Evolutionary conservation across 30 jellyfish, hydroid and myxozoan species (phyloP).

Genomic region (Pelagia noctiluca): DNA sequence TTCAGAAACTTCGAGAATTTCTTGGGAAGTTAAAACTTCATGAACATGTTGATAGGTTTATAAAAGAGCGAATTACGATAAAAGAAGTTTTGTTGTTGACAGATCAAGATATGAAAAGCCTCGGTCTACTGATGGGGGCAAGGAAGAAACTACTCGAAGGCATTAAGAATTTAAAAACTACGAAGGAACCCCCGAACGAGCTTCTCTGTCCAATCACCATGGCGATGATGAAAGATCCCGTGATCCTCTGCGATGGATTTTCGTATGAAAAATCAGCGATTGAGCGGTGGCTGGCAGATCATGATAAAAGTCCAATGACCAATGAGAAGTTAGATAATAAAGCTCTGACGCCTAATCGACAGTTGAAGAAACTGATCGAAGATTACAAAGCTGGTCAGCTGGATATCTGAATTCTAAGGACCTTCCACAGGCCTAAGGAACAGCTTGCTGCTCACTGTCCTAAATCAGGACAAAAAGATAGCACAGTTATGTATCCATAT

Average conservation of each 20-base stretch:
- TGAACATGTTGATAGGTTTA: slow-evolving; percentile 46
- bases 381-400: slow-evolving; percentile 28
- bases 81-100: slow-evolving; percentile 27
- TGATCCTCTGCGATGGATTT: slow-evolving; percentile 58
- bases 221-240: slow-evolving; percentile 70
- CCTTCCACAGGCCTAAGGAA: too few species aligned
- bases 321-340: slow-evolving; percentile 43
- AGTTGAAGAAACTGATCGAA: slow-evolving; percentile 64
- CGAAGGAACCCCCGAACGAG: slow-evolving; percentile 60
- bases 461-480: too few species aligned
- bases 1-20: slow-evolving; percentile 35
- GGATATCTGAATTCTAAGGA: too few species aligned
- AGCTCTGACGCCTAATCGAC: slow-evolving; percentile 60
- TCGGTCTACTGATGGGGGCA: slow-evolving; percentile 69
- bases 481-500: too few species aligned
- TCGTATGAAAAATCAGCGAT: slow-evolving; percentile 63
- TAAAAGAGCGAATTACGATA: slow-evolving; percentile 38
- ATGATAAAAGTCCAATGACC: slow-evolving; percentile 62
- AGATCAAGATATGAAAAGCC: slow-evolving; percentile 43
- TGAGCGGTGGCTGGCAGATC: slow-evolving; percentile 43
- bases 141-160: slow-evolving; percentile 47
- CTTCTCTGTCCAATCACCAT: slow-evolving; percentile 66
- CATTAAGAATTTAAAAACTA: neutral
- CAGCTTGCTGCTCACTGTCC: too few species aligned
- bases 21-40: slow-evolving; percentile 22